phyloP scores from a whole-genome alignment of 2,113 vertebrate species.

The Chauna torquata region DNA sequence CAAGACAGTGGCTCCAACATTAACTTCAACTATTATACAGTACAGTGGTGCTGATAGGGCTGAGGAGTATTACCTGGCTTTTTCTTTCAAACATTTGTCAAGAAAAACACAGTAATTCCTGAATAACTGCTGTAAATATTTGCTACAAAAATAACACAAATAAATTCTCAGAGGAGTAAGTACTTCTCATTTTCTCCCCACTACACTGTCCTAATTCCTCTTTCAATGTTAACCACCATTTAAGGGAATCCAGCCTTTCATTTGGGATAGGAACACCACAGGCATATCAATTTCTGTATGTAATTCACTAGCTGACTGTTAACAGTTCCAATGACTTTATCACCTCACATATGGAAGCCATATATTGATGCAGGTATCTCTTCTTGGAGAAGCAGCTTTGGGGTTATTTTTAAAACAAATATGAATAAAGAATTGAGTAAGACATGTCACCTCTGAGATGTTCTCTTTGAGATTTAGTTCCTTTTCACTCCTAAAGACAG shows the following conservation, averaged over 20 bases:
- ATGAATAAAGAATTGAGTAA: not conserved
- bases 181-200: not conserved
- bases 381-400: not conserved
- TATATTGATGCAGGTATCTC: not conserved
- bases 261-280: not conserved
- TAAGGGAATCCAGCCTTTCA: not conserved
- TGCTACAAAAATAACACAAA: not conserved
- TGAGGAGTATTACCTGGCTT: not conserved
- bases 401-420: not conserved
- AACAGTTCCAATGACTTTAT: not conserved
- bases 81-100: not conserved
- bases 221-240: not conserved
- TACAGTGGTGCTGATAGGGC: not conserved
- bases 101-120: not conserved
- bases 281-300: not conserved
- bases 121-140: not conserved
- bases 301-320: not conserved
- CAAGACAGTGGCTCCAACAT: not conserved
- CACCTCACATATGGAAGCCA: not conserved
- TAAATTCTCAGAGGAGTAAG: not conserved
- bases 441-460: not conserved
- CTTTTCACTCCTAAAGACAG: not conserved
- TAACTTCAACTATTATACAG: not conserved
- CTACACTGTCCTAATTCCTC: not conserved
- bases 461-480: not conserved